Percentiles rank a stretch among this genome's conserved stretches.
Conservation (phyloP, 2,113 vertebrate genomes). For the Geothlypis trichas region DNA sequence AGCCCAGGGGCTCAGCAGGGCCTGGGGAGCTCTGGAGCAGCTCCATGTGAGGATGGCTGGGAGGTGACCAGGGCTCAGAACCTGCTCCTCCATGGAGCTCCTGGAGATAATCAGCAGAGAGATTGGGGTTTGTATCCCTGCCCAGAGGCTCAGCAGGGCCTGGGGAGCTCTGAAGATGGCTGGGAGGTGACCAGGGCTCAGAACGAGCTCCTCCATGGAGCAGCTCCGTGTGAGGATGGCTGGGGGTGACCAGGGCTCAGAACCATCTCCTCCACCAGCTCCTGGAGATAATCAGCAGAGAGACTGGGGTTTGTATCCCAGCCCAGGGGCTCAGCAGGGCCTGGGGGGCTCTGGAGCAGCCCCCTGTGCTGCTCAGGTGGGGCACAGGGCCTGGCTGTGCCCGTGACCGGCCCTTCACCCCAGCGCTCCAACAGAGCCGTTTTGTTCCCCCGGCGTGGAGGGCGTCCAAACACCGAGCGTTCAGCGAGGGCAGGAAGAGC, state of each 20-base stretch:
- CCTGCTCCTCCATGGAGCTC: no score
- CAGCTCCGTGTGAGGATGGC: no score
- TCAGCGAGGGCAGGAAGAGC: constrained; percentile 59
- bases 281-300: neutral
- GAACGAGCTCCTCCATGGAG: no score
- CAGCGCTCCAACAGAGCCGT: constrained; percentile 19
- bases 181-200: neutral
- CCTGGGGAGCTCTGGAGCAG: no score
- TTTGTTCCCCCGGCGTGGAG: constrained; percentile 53
- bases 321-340: neutral
- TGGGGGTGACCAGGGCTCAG: neutral
- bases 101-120: no score
- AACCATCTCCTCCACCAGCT: neutral
- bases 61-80: no score
- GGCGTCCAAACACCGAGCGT: constrained; percentile 37
- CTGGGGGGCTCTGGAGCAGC: neutral
- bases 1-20: neutral
- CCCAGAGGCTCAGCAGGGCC: neutral
- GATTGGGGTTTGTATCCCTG: no score
- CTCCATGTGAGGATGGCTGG: no score
- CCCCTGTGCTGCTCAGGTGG: constrained; percentile 14
- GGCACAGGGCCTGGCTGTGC: neutral
- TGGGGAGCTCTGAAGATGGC: neutral
- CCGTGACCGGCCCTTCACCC: constrained; percentile 61
- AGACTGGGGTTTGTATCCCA: neutral